Evolutionary conservation across 1,140 invertebrate genomes (phyloP).

Genomic region (Drosophila sp.): DNA sequence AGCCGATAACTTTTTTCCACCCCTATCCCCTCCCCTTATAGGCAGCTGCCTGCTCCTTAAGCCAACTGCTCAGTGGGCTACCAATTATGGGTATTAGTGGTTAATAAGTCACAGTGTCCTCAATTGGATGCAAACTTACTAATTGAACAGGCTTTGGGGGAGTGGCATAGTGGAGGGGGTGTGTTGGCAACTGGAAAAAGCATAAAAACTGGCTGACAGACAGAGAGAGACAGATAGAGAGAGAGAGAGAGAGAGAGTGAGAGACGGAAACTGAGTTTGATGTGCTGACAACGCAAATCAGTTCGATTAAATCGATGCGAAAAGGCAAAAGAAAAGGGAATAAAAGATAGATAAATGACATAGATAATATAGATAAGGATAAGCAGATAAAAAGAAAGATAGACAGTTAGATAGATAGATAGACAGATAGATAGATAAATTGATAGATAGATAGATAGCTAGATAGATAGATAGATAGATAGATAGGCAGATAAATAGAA

Average conservation of each 20-base stretch:
- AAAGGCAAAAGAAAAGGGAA: background rate
- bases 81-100: slow-evolving; percentile 52
- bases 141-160: slow-evolving; percentile 29
- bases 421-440: too few relatives aligned
- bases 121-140: slow-evolving; percentile 40
- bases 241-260: background rate
- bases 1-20: background rate
- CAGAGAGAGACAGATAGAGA: background rate
- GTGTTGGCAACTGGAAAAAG: background rate
- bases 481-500: too few relatives aligned
- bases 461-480: too few relatives aligned
- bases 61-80: slow-evolving; percentile 29
- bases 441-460: too few relatives aligned
- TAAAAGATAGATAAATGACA: background rate
- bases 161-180: background rate
- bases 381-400: background rate
- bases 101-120: slow-evolving; percentile 52
- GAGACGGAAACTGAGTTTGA: background rate
- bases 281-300: slow-evolving; percentile 23
- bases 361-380: too few relatives aligned
- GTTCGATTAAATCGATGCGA: slow-evolving; percentile 21
- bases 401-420: background rate
- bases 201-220: background rate
- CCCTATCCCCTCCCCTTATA: background rate
- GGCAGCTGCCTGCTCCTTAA: background rate